Conservation (phyloP, 2,797 vertebrate species). For the Danio kyathit region DNA sequence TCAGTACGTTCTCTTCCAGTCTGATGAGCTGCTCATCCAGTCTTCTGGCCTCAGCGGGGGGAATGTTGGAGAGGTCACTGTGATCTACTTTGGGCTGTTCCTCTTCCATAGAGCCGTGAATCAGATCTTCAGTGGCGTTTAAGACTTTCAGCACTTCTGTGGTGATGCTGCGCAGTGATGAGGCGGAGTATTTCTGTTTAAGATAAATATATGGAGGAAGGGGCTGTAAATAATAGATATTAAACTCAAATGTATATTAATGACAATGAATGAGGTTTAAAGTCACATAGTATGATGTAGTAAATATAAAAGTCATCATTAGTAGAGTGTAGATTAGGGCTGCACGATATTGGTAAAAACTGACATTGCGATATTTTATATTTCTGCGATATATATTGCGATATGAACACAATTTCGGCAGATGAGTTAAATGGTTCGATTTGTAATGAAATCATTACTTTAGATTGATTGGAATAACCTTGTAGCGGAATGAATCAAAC, state of each 20-base stretch:
- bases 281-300: background rate
- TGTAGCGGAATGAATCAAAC: too few species aligned
- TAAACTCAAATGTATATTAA: background rate
- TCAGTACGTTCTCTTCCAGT: slow-evolving; percentile 91
- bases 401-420: too few species aligned
- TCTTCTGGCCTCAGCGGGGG: slow-evolving; percentile 79
- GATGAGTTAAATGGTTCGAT: too few species aligned
- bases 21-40: slow-evolving; percentile 91
- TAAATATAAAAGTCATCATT: background rate
- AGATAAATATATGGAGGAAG: slow-evolving; percentile 71
- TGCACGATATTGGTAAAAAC: too few species aligned
- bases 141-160: slow-evolving; percentile 96
- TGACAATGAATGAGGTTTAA: background rate
- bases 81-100: slow-evolving; percentile 54
- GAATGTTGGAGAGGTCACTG: slow-evolving; percentile 71
- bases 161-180: slow-evolving; percentile 95
- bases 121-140: slow-evolving; percentile 93
- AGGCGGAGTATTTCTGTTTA: slow-evolving; percentile 91
- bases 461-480: too few species aligned
- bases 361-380: too few species aligned
- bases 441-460: too few species aligned
- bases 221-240: background rate
- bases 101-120: slow-evolving; percentile 78
- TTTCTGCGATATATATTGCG: too few species aligned
- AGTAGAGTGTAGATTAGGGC: background rate